Percentiles rank a stretch among this genome's conserved stretches.
Evolutionary conservation across 2,113 vertebrate species (phyloP).

Genomic region (Ciconia maguari): DNA sequence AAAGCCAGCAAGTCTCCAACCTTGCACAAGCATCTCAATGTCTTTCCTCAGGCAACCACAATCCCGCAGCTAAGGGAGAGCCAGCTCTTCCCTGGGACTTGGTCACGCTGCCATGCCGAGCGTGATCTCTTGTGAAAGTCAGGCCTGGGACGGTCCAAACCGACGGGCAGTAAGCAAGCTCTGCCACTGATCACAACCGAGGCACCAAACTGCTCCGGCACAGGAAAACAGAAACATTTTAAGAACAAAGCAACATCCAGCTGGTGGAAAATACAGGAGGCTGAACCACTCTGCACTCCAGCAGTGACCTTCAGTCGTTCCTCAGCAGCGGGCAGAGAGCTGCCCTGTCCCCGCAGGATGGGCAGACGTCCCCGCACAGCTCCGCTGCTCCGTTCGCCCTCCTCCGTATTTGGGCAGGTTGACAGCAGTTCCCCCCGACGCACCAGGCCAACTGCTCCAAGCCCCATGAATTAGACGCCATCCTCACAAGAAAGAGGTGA

Average conservation of each 20-base stretch:
- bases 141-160: not conserved
- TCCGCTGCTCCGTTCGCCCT: not conserved
- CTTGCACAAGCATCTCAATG: not conserved
- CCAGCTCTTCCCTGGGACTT: not conserved
- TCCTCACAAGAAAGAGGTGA: not conserved
- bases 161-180: fast-evolving
- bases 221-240: not conserved
- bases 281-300: not conserved
- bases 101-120: fast-evolving
- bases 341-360: not conserved
- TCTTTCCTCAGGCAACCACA: fast-evolving
- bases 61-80: not conserved
- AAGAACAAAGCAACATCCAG: not conserved
- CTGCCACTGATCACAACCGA: fast-evolving
- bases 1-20: not conserved
- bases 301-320: not conserved
- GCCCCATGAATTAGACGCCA: fast-evolving
- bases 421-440: fast-evolving
- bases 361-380: not conserved
- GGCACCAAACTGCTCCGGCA: not conserved
- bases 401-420: not conserved
- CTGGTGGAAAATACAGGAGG: not conserved
- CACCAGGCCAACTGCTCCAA: not conserved
- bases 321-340: not conserved
- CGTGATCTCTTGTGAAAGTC: not conserved